Evolutionary conservation across 2,888 invertebrate genomes (phyloP).

Genomic region (Cheilosia vulpina): DNA sequence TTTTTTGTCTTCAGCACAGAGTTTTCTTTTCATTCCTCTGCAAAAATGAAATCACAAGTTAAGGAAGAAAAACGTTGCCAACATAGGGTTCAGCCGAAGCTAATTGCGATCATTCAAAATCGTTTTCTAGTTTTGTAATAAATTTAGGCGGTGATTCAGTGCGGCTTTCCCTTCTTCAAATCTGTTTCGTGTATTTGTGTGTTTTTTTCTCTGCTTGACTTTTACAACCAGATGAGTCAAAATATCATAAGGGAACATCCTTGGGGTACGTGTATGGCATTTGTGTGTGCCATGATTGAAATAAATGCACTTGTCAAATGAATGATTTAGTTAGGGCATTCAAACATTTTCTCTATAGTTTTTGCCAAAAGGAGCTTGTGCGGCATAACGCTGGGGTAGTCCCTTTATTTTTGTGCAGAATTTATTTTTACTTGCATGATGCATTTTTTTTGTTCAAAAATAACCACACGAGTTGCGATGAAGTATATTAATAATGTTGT

Average conservation of each 20-base stretch:
- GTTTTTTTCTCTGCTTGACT: constrained; percentile 23
- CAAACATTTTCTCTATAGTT: constrained; percentile 22
- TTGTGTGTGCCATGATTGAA: constrained; percentile 64
- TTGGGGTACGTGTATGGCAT: constrained; percentile 43
- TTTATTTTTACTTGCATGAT: constrained; percentile 41
- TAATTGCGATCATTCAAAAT: constrained; percentile 73
- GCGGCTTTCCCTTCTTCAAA: constrained; percentile 25
- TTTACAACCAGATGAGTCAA: constrained; percentile 53
- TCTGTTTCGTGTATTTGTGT: constrained; percentile 19
- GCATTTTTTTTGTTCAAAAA: constrained; percentile 46
- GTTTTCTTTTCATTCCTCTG: not conserved
- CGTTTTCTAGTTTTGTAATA: constrained; percentile 63
- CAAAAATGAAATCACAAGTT: constrained; percentile 11
- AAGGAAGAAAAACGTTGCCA: constrained; percentile 47
- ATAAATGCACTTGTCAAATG: constrained; percentile 69
- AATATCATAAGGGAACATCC: constrained; percentile 55
- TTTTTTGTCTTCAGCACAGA: not conserved
- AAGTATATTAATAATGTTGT: constrained; percentile 10
- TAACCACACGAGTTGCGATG: constrained; percentile 1
- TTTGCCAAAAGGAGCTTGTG: constrained; percentile 14
- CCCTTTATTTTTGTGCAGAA: constrained; percentile 24
- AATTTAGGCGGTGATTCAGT: constrained; percentile 71
- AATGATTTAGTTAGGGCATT: constrained; percentile 42
- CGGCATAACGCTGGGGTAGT: constrained; percentile 1
- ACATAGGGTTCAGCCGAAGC: constrained; percentile 54